Conservation (phyloP, 2,797 vertebrate genomes). For the Hafferia zeledoni region DNA sequence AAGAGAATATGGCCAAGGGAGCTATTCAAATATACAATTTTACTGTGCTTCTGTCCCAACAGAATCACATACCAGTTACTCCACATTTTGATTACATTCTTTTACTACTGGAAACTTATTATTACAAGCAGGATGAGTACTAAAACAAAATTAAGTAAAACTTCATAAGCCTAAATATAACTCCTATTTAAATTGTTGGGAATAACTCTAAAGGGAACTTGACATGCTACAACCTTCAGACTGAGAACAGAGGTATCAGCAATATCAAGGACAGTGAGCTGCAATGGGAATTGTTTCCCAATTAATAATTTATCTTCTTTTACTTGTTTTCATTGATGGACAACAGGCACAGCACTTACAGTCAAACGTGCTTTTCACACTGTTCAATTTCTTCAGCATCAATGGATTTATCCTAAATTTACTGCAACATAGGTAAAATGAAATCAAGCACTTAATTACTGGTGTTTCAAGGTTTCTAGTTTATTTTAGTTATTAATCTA, state of each 20-base stretch:
- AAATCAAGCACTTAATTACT: background rate
- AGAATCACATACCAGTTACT: background rate
- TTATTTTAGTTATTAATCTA: background rate
- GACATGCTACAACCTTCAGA: background rate
- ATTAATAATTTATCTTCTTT: background rate
- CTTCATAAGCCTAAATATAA: conserved; percentile 10
- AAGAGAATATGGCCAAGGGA: background rate
- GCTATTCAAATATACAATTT: background rate
- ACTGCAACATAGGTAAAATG: background rate
- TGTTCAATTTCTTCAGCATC: background rate
- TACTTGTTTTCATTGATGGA: background rate
- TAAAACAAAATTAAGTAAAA: conserved; percentile 35
- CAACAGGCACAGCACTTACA: background rate
- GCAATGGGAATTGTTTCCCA: background rate
- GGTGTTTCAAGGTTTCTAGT: background rate
- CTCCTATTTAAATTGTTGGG: background rate
- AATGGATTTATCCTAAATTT: background rate
- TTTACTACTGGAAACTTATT: background rate
- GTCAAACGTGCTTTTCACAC: background rate
- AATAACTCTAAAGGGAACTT: background rate
- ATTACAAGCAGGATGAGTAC: background rate
- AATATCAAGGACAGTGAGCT: background rate
- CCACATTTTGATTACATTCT: background rate
- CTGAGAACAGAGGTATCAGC: background rate
- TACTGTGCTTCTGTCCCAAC: background rate